These are phyloP conservation scores for Mobula hypostoma DNA, from an alignment of 2,113 vertebrate species.

Conservation along the genomic window DNA sequence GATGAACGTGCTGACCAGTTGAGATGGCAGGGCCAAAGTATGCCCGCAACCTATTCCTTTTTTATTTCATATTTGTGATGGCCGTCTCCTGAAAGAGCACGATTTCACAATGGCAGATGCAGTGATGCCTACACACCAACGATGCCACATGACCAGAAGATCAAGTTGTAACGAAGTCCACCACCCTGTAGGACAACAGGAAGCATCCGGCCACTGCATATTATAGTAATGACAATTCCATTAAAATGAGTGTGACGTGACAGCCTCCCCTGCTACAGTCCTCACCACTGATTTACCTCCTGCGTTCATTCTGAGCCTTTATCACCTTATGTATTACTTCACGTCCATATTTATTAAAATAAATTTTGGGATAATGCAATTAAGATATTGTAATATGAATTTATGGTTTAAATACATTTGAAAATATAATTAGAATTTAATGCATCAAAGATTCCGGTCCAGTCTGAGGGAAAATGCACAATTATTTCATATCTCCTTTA, in stretches of 20 bases:
- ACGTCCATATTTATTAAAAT: not conserved
- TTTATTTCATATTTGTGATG: not conserved
- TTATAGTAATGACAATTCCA: constrained; percentile 21
- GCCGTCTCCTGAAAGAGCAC: not conserved
- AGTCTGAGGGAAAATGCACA: not conserved
- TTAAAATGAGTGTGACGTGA: not conserved
- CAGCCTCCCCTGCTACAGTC: not conserved
- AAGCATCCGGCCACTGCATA: not conserved
- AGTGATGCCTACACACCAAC: not conserved
- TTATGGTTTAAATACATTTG: constrained; percentile 14
- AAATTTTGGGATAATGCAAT: not conserved
- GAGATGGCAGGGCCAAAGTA: too few relatives aligned
- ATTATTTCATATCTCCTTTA: not conserved
- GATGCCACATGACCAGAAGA: not conserved
- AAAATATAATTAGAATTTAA: constrained; percentile 19
- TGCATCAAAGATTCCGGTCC: not conserved
- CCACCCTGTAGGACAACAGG: not conserved
- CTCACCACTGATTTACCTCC: constrained; percentile 11
- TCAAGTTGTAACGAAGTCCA: not conserved
- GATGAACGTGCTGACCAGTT: not conserved
- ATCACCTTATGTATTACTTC: not conserved
- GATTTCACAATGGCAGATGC: not conserved
- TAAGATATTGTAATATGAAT: not conserved
- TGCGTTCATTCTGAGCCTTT: not conserved
- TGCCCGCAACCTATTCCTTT: not conserved